Evolutionary conservation across 1,140 invertebrate species (phyloP), one percentile per base, ranked within the genome.

Genomic region (Papilio glaucus): DNA sequence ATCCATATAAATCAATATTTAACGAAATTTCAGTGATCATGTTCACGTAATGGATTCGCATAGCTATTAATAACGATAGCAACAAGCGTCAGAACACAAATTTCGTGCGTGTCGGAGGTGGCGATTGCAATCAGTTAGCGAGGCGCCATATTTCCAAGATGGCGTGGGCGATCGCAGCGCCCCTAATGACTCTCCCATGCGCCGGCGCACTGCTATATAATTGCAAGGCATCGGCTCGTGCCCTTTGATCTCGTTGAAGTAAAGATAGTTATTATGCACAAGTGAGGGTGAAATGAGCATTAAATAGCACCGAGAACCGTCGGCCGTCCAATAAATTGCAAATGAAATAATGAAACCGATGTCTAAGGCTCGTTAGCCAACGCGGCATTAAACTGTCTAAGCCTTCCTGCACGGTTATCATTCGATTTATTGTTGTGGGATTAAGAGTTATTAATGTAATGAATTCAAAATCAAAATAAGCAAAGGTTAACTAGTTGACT

Each of bases 221-320:
- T 91, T 91, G 87, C 87, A 82, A 87, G 80, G 80, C 77, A 81
- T 78, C 80, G 80, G 86, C 83, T 75, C 79, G 74, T 87, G 89
- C 84, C 87, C 89, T 89, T 87, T 89, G 87, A 89, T 89, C 86
- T 87, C 71, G 49, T 74, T 81, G 81, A 81, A 85, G 83, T 89
- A 86, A 86, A 87, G 83, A 87, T 88, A 88, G 87, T 91, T 89
- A 91, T 91, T 89, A 88, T 81, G 77, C 79, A 84, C 80, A 83
- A 85, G 76, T 76, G 74, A 80, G 85, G 87, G 87, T 84, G 83
- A 86, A 87, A 89, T 89, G 82, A 86, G 81, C 85, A 84, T 83
- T 89, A 88, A 89, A 87, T 78, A 86, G 77, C 84, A 77, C 73
- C 42, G 74, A 74, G 75, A 79, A 82, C 85, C 83, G 83, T 71